Base-by-base conservation (phyloP, 2,888 invertebrate species). In the Pseudoips prasinana region DNA sequence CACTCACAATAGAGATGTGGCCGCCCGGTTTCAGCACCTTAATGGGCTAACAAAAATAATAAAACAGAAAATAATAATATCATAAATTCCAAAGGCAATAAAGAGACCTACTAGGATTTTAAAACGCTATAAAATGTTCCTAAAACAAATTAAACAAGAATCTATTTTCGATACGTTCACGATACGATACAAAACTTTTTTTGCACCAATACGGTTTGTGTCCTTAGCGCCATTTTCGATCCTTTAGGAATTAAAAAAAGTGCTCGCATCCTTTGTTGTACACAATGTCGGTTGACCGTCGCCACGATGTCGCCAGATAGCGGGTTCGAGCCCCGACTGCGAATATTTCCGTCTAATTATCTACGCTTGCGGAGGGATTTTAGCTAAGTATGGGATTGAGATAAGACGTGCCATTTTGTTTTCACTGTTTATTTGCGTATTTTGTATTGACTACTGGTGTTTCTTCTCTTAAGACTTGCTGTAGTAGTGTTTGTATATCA, bases 331-430 rank as follows among this genome's bases (percentile, higher is more conserved):
- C 58, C 64, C 58, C 41, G 64, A 50, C 57, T 56, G 57, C 70
- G 68, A 76, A 81, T 79, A 75, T 72, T 73, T 69, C 64, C 62
- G 55, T 49, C 72, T 82, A 81, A 83, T 83, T 83, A 79, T 73
- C 58, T 46, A 46, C 60, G 64, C 62, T 55, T 43, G 46, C 45
- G 38, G 42, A 44, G 45, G 39, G 44, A 39, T 46, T 57, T 51
- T 40, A 53, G 35, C 54, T 46, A 48, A 48, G 38, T 47, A 52
- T 42, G 44, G 46, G 24, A 49, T 40, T 29, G 26, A 61, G 65
- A 66, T 67, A 66, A 65, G 43, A 40, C 22, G 26, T 33, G 44
- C 31, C 42, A 51, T 51, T 55, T 53, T 27, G 48, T 41, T 46
- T 34, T 17, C 23, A 29, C 34, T 46, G 34, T 41, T 54, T 52